phyloP scores from a whole-genome alignment of 2,888 invertebrate genomes.

The Cheilosia soror region DNA sequence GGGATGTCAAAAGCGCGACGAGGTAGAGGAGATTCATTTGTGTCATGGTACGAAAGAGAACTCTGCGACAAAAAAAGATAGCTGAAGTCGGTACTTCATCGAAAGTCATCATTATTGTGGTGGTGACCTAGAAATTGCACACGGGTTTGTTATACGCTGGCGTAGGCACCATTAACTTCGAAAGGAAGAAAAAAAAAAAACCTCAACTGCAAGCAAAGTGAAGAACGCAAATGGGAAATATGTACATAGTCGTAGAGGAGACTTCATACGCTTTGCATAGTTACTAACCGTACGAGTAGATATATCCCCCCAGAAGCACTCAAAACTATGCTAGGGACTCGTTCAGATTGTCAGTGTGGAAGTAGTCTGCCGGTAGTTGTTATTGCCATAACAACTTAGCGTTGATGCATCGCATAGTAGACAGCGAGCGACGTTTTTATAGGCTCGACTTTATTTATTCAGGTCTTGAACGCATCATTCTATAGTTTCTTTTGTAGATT shows the following conservation, averaged over 20 bases:
- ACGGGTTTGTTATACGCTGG: conserved; percentile 24
- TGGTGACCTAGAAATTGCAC: conserved; percentile 48
- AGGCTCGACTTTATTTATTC: too few species aligned
- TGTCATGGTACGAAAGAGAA: neutral
- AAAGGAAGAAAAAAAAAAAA: conserved; percentile 19
- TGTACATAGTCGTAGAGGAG: neutral
- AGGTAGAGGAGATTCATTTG: neutral
- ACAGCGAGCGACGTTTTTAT: too few species aligned
- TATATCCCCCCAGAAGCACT: too few species aligned
- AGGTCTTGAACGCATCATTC: too few species aligned
- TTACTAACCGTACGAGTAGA: too few species aligned
- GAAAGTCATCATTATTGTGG: conserved; percentile 41
- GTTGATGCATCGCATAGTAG: too few species aligned
- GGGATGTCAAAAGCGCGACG: neutral
- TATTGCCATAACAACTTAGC: too few species aligned
- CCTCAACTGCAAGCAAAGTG: neutral
- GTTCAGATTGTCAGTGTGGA: too few species aligned
- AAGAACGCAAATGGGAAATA: conserved; percentile 4
- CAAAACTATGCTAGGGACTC: too few species aligned
- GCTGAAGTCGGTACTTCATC: conserved; percentile 1
- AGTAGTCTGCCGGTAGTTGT: too few species aligned
- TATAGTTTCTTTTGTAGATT: too few species aligned
- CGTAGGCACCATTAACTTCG: conserved; percentile 39
- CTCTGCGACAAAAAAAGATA: conserved; percentile 3
- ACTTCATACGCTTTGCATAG: neutral